Base-by-base conservation (phyloP, 2,888 invertebrate species). In the Apoda limacodes region DNA sequence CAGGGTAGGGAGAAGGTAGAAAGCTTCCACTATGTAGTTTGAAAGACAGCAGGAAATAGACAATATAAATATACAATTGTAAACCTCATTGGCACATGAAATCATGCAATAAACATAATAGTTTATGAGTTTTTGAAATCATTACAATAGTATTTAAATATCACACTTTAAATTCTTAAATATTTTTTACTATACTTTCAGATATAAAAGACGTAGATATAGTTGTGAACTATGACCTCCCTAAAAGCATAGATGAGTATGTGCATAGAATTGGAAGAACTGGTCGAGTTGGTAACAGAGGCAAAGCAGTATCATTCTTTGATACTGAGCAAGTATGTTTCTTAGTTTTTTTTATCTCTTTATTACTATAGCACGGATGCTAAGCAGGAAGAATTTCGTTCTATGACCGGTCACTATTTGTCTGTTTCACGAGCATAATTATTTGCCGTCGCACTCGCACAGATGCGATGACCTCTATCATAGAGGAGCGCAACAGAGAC, bases 191-290 rank as follows among this genome's bases (percentile, higher is more conserved):
- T n/a, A n/a, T n/a, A n/a, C n/a, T n/a, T 55, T 13, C 60, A 88
- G 94, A 97, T 59, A 95, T 97, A 15, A 88, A 89, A 43, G 89
- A 90, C 32, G 90, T 95, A 0, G 85, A 88, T 3, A 93, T 95
- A 48, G 96, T 98, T 0, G 87, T 97, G 9, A 98, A 98, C 63
- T 96, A 87, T 53, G 97, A 98, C 60, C 82, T 98, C 52, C 97
- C 97, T 0, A 87, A 88, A 35, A 86, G 86, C 39, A 91, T 96
- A 41, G 96, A 96, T 45, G 96, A 96, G 48, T 98, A 97, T 50
- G 95, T 97, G 1, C 98, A 98, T 66, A 83, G 97, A 34, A 95
- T 98, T 45, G 98, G 98, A 1, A 84, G 98, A 42, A 98, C 98
- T 4, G 98, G 97, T 0, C 86, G 98, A 41, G 93, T 98, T 0